phyloP scores from a whole-genome alignment of 2,888 invertebrate species.

The Drosophila mayaguana region DNA sequence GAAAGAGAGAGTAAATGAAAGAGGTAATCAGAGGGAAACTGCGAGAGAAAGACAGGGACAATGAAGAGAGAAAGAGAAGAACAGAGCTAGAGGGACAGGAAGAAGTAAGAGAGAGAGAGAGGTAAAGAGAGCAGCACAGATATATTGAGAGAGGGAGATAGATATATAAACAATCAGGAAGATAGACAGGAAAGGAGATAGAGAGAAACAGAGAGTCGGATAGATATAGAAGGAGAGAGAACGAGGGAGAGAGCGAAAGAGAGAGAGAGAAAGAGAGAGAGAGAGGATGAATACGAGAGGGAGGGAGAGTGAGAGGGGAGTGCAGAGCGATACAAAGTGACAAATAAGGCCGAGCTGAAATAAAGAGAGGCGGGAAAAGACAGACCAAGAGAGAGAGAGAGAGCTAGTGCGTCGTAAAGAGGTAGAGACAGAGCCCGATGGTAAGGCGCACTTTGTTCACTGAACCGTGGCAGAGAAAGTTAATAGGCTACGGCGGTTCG shows the following conservation, averaged over 20 bases:
- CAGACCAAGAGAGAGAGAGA: background rate
- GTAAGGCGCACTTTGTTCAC: background rate
- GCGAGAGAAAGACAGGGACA: too few relatives aligned
- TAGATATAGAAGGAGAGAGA: background rate
- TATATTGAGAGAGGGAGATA: too few relatives aligned
- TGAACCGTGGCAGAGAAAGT: constrained; percentile 14
- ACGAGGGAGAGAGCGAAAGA: background rate
- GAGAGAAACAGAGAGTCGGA: background rate
- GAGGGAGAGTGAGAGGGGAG: background rate
- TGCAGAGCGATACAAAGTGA: background rate
- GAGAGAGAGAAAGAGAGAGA: background rate
- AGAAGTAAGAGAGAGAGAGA: too few relatives aligned
- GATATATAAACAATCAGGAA: background rate
- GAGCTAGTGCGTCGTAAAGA: background rate
- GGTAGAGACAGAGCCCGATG: background rate
- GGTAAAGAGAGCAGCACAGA: too few relatives aligned
- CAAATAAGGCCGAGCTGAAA: background rate
- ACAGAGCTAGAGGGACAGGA: too few relatives aligned
- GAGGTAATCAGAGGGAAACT: too few relatives aligned
- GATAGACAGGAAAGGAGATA: background rate
- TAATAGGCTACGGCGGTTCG: constrained; percentile 24
- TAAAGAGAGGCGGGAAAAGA: background rate
- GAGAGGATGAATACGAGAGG: background rate
- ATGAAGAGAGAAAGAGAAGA: too few relatives aligned
- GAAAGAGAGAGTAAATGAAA: background rate